Base-by-base conservation (phyloP, 2,113 vertebrate genomes). In the Ailurus styani region DNA sequence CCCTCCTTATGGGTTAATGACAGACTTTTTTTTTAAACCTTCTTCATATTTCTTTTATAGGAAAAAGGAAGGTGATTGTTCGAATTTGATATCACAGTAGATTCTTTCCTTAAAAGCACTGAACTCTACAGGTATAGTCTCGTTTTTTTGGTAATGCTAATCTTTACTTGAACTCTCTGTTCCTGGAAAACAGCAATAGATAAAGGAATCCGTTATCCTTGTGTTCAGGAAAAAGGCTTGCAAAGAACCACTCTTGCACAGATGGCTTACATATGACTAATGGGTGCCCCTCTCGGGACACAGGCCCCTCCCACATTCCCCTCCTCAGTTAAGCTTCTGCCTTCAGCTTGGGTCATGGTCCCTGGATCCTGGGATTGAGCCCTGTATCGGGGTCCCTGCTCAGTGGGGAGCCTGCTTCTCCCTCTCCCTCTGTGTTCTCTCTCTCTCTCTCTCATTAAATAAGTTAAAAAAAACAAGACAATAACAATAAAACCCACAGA, bases 61-160 rank as follows among this genome's bases (percentile, higher is more conserved):
- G 57, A 60, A 20, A 64, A 23, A 3, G 18, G 27, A 54, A 85
- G 40, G 7, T 42, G 29, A 92, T 64, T 50, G 12, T 57, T 88
- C 79, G 21, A 88, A 47, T 66, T 17, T 66, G 54, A 27, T 68
- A 83, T 45, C 21, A 68, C 1, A 66, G 37, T 82, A 72, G 60
- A 18, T 88, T 86, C 1, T 70, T 70, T 89, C n/a, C 45, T 96
- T 85, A 62, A 90, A 95, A 25, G 20, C 52, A 60, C 8, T 5
- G n/a, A 82, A 55, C 42, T 78, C 11, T 54, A 0, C 37, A 42
- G 75, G 13, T 40, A n/a, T 81, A n/a, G 55, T 37, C 79, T 47
- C 50, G 15, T 90, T 85, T 91, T 85, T 91, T 77, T 82, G 73
- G 7, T 87, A 73, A 77, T 78, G 21, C 52, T 82, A 29, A 73